These are phyloP conservation scores for Chironomus riparius DNA, from an alignment of 2,888 invertebrate species.

Conservation along the genomic window DNA sequence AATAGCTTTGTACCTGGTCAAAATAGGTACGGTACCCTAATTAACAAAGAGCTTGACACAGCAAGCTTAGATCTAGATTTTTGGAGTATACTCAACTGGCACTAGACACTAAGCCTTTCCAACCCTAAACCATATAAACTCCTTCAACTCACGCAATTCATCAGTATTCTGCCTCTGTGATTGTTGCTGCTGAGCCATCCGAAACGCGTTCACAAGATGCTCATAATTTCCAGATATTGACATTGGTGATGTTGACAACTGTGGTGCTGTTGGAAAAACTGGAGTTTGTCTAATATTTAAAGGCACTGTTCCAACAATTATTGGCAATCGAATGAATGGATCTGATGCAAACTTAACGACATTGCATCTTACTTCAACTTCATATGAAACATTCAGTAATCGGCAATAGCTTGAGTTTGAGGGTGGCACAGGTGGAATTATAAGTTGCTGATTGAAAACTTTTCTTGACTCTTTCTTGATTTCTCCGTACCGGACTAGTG, in stretches of 20 bases:
- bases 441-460: not conserved
- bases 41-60: too few species aligned
- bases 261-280: not conserved
- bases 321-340: conserved; percentile 2
- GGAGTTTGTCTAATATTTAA: not conserved
- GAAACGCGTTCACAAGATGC: too few species aligned
- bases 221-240: too few species aligned
- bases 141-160: not conserved
- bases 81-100: too few species aligned
- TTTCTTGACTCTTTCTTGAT: not conserved
- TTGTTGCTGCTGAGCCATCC: not conserved
- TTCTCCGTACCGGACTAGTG: not conserved
- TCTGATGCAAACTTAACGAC: not conserved
- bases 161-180: not conserved
- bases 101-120: too few species aligned
- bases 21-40: too few species aligned
- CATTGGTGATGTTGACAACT: not conserved
- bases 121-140: too few species aligned
- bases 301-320: conserved; percentile 16
- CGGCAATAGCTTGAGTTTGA: conserved; percentile 10
- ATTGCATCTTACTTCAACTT: not conserved
- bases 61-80: too few species aligned
- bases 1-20: too few species aligned
- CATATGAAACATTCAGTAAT: conserved; percentile 2
- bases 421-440: conserved; percentile 20